These are phyloP conservation scores for Aleiodes testaceus DNA, from an alignment of 2,888 invertebrate genomes.

Conservation along the genomic window DNA sequence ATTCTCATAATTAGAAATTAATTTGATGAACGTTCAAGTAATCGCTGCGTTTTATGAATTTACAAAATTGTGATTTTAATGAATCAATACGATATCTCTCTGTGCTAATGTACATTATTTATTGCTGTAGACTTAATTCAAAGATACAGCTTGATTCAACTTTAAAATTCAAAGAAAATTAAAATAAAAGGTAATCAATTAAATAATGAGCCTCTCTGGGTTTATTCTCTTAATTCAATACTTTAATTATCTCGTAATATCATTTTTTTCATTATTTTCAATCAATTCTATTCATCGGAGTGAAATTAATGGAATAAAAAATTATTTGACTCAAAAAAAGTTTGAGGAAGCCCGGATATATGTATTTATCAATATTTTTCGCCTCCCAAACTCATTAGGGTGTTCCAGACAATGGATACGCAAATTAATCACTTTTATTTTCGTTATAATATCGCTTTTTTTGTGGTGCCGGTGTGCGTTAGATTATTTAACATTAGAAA, in stretches of 20 bases:
- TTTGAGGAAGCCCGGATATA: constrained; percentile 34
- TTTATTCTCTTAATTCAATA: constrained; percentile 38
- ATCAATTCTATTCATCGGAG: not conserved
- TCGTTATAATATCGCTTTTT: constrained; percentile 34
- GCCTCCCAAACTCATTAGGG: constrained; percentile 69
- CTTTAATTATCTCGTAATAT: constrained; percentile 10
- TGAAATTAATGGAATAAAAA: not conserved
- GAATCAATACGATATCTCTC: constrained; percentile 59
- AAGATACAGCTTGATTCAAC: constrained; percentile 66
- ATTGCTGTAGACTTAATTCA: constrained; percentile 70
- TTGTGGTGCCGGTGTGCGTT: constrained; percentile 16
- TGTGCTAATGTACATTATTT: constrained; percentile 70
- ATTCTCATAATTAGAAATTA: not conserved
- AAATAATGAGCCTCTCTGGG: constrained; percentile 56
- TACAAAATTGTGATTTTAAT: constrained; percentile 57
- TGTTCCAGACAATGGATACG: constrained; percentile 71
- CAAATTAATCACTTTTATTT: constrained; percentile 23
- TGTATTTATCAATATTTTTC: constrained; percentile 5
- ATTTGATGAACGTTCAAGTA: constrained; percentile 48
- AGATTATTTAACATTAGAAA: constrained; percentile 26
- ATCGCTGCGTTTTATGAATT: constrained; percentile 66
- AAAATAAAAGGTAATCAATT: constrained; percentile 9
- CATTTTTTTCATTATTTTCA: not conserved
- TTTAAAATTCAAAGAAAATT: constrained; percentile 53
- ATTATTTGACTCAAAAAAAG: not conserved